Base-by-base conservation (phyloP, 2,113 vertebrate species). In the Aramus guarauna region DNA sequence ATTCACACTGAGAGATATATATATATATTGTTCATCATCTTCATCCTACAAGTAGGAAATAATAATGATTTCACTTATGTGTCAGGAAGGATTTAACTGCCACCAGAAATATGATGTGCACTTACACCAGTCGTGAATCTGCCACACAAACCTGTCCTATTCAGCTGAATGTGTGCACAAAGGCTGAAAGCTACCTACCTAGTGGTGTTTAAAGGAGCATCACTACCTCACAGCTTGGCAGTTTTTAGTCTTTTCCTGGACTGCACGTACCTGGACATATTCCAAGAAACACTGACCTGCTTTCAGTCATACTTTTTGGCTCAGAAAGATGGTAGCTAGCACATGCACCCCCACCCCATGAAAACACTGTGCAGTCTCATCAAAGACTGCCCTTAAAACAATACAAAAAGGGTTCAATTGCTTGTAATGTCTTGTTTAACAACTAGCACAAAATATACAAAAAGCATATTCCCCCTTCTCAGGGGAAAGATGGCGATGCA, bases 31-130 rank as follows among this genome's bases (percentile, higher is more conserved):
- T 80, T 92, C 75, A 68, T 75, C 73, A 68, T 94, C 64, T 84
- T 75, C 62, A 85, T 56, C 80, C 69, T 85, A 36, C 39, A 89
- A 71, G 39, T 32, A 68, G 68, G 64, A 95, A 95, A 84, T 84
- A 93, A 92, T 82, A 83, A 92, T 63, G 30, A 80, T 74, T 95
- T 94, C 86, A 17, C 50, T 88, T 89, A 80, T 37, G 68, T 69
- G 79, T 50, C 85, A 88, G 66, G 79, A 90, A 88, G 41, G 59
- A 90, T 79, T 85, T 74, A 66, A 78, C n/a, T 80, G 30, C 52
- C 68, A 94, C n/a, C 50, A 92, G 83, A 92, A 88, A 94, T 89
- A 92, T 12, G 34, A 88, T 29, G 32, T 77, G 55, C 11, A 29
- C 47, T 90, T 67, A 55, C 6, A 52, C 9, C 43, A 79, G 47